These are phyloP conservation scores for Spisula solida DNA, from an alignment of 2,888 invertebrate genomes.

Conservation along the genomic window DNA sequence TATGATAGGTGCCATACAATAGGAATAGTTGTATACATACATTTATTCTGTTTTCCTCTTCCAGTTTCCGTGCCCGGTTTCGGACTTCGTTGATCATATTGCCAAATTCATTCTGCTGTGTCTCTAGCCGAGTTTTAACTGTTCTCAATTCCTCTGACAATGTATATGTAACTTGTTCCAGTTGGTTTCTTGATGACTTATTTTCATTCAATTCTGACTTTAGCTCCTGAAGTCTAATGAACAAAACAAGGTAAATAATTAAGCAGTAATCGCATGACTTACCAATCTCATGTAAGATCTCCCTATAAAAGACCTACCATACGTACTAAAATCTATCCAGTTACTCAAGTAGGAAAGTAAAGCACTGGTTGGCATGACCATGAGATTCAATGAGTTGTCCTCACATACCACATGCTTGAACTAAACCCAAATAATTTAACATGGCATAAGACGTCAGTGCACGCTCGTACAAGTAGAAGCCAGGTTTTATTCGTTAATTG, in stretches of 20 bases:
- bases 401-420: no score
- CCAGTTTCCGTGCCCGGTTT: constrained; percentile 82
- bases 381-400: no score
- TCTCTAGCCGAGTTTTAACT: constrained; percentile 82
- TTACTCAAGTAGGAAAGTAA: no score
- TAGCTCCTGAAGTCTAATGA: constrained; percentile 80
- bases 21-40: constrained; percentile 21
- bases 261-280: neutral
- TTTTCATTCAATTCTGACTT: constrained; percentile 80
- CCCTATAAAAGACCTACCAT: no score
- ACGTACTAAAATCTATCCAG: no score
- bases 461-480: no score
- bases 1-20: no score
- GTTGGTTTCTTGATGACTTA: constrained; percentile 81
- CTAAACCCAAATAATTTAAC: no score
- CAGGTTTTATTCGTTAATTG: no score
- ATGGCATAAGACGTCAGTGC: no score
- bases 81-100: constrained; percentile 83
- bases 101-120: constrained; percentile 82
- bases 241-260: neutral
- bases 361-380: no score
- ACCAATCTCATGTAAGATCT: no score
- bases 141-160: constrained; percentile 85
- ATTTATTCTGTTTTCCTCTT: constrained; percentile 85
- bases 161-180: constrained; percentile 83